These are phyloP conservation scores for Ophioninae sp. DNA, from an alignment of 2,888 invertebrate genomes.

Conservation along the genomic window DNA sequence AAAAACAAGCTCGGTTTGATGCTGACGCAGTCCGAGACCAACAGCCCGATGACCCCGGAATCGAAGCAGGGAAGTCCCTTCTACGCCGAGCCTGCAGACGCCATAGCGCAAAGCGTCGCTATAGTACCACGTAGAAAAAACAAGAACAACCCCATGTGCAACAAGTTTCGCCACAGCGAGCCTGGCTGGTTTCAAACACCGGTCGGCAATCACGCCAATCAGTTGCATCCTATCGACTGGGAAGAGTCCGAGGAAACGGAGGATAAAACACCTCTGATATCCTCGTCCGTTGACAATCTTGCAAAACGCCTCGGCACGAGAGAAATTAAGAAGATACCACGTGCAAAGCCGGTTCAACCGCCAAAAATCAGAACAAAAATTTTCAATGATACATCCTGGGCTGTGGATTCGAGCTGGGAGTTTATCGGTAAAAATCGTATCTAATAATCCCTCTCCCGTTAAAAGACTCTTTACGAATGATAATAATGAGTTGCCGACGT, in stretches of 20 bases:
- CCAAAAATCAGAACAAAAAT: constrained; percentile 83
- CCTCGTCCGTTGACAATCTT: constrained; percentile 88
- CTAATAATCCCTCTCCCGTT: not conserved
- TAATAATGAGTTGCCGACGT: not conserved
- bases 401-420: constrained; percentile 95
- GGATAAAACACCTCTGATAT: constrained; percentile 81
- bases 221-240: constrained; percentile 79
- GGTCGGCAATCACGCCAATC: constrained; percentile 67
- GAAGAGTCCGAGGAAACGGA: constrained; percentile 77
- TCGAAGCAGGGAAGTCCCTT: constrained; percentile 91
- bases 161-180: constrained; percentile 78
- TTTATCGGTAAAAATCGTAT: constrained; percentile 86
- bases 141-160: constrained; percentile 74
- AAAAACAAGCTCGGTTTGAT: constrained; percentile 77
- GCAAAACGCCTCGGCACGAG: constrained; percentile 76
- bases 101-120: constrained; percentile 84
- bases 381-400: constrained; percentile 85
- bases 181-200: constrained; percentile 78
- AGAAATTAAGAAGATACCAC: constrained; percentile 81
- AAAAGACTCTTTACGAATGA: not conserved
- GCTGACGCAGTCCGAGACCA: constrained; percentile 76
- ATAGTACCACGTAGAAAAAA: constrained; percentile 73
- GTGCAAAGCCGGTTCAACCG: constrained; percentile 88
- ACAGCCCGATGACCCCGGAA: constrained; percentile 77
- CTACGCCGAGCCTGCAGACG: constrained; percentile 94